Base-by-base conservation (phyloP, 2,113 vertebrate genomes). In the Bubo scandiacus region DNA sequence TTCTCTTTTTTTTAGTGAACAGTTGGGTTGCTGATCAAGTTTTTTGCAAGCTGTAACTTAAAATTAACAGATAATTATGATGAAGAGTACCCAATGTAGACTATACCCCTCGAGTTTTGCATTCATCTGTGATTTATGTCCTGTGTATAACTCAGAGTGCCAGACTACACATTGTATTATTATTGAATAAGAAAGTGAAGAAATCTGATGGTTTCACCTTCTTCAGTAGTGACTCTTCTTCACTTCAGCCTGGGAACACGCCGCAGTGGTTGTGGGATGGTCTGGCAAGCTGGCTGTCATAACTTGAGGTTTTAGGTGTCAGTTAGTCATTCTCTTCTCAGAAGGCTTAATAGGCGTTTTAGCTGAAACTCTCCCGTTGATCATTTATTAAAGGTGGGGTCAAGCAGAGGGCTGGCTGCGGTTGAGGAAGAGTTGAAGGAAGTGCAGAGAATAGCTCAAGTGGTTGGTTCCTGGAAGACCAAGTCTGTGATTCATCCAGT, bases 381-480 rank as follows among this genome's bases (percentile, higher is more conserved):
- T 22, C 71, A 7, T 43, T 85, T 80, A 42, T 90, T 65, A 55
- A 95, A 87, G 91, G 42, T 55, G 71, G 16, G 95, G 95, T 95
- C 94, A 97, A 59, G 83, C 83, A 47, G 30, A 95, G 95, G 91
- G 66, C 91, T 96, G 95, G 91, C 86, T 70, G 86, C 1, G 26
- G 92, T 7, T n/a, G 63, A 92, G 86, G 89, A 97, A 65, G 89
- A 87, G 78, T 47, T 58, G 94, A 68, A 92, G 94, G 92, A 94
- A 95, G 55, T 38, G 74, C 78, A 85, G 66, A 67, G 80, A 92
- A 71, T 57, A 94, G 75, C 79, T 96, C 2, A 71, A 94, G 95
- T 95, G 88, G 82, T 74, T 73, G 91, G 70, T 96, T 97, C 95
- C 96, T 96, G 91, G 94, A 97, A 85, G 49, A 6, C 54, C 0